Percentiles rank a stretch among this genome's conserved stretches.
Evolutionary conservation across 2,888 invertebrate genomes (phyloP).

Genomic region (Chesias legatella): DNA sequence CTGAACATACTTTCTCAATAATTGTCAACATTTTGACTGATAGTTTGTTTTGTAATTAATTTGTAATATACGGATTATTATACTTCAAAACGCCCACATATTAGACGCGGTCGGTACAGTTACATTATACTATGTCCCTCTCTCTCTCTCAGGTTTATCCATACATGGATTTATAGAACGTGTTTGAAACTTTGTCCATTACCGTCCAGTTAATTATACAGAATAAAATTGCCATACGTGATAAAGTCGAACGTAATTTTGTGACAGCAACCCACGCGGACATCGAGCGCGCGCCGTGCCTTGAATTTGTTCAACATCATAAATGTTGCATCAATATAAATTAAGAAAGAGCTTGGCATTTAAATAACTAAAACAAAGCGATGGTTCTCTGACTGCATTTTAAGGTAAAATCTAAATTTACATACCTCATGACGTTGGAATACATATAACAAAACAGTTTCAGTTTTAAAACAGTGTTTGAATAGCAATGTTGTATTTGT

Average conservation of each 20-base stretch:
- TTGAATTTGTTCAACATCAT: slow-evolving; percentile 31
- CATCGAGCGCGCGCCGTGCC: slow-evolving; percentile 1
- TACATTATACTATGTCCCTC: not conserved
- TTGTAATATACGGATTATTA: not conserved
- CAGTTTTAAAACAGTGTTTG: no score
- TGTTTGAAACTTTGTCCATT: slow-evolving; percentile 16
- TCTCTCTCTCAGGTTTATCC: slow-evolving; percentile 1
- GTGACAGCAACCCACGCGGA: slow-evolving; percentile 26
- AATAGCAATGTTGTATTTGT: no score
- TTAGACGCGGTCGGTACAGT: no score
- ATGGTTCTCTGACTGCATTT: no score
- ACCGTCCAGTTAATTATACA: slow-evolving; percentile 16
- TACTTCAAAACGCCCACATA: no score
- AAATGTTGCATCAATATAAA: not conserved
- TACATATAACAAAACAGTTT: no score
- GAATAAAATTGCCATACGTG: slow-evolving; percentile 28
- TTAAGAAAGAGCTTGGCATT: no score
- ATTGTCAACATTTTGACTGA: slow-evolving; percentile 9
- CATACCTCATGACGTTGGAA: no score
- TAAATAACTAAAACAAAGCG: no score
- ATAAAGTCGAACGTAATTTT: slow-evolving; percentile 27
- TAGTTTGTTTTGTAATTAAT: slow-evolving; percentile 1
- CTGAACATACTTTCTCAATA: slow-evolving; percentile 11
- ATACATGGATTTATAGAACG: slow-evolving; percentile 11
- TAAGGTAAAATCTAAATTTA: no score